phyloP scores from a whole-genome alignment of 2,113 vertebrate species.

The Eira barbara region DNA sequence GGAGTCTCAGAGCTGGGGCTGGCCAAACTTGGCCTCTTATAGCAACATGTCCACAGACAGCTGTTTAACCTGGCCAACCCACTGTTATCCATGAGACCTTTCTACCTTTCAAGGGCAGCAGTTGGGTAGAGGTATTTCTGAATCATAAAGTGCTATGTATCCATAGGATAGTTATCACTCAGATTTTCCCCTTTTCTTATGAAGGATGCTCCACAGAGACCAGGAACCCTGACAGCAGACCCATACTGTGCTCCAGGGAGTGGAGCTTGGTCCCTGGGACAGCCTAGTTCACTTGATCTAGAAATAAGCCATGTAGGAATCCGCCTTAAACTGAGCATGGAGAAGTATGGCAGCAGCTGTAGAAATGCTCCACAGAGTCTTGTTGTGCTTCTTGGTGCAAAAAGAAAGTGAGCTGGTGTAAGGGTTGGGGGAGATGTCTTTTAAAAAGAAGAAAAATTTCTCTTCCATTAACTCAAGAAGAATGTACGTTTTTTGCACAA shows the following conservation, averaged over 20 bases:
- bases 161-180: too few relatives aligned
- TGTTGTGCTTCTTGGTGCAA: background rate
- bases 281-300: background rate
- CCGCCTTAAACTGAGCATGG: background rate
- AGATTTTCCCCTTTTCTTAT: background rate
- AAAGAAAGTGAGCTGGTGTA: background rate
- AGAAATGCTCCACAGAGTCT: background rate
- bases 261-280: too few relatives aligned
- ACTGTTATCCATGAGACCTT: background rate
- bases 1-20: background rate
- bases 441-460: background rate
- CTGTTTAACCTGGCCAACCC: background rate
- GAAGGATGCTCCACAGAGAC: background rate
- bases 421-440: background rate
- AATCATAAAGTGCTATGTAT: background rate
- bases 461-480: background rate
- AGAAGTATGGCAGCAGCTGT: background rate
- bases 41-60: background rate
- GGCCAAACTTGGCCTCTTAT: background rate
- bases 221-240: background rate
- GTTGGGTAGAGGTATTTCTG: background rate
- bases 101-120: background rate
- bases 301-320: constrained; percentile 65
- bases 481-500: background rate
- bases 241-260: background rate